Base-by-base conservation (phyloP, 2,113 vertebrate species). In the Dicentrarchus labrax region DNA sequence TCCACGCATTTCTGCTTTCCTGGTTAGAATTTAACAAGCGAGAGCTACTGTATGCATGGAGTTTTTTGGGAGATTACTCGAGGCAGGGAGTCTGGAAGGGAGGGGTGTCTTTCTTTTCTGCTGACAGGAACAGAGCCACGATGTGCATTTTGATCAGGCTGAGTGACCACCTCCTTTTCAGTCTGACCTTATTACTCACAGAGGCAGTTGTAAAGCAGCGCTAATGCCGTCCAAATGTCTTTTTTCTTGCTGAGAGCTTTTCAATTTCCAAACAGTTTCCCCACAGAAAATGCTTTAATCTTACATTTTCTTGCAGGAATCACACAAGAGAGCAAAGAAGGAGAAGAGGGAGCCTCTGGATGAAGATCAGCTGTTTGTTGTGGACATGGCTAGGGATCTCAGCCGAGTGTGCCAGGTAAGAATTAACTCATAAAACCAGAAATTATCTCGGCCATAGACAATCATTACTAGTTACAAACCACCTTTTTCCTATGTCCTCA, bases 331-430 rank as follows among this genome's bases (percentile, higher is more conserved):
- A 38, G 81, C 84, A 3, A 91, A 89, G 48, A 91, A 82, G 77
- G 94, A 94, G 51, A 95, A 94, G 81, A 59, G 41, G 59, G 93
- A 94, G 67, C 83, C 92, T 7, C 86, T 96, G 87, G 94, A 95
- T 30, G 95, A 95, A 62, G 94, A 92, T 69, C 96, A 96, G 86
- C 83, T 94, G 82, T 95, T 96, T 71, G 43, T 96, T 50, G 82
- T 92, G 79, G 93, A 95, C 11, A 85, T 96, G 82, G 94, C 96
- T 39, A 88, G 89, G 85, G 94, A 96, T 64, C 90, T 96, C 41
- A 84, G 82, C 68, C 89, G 96, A 50, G 94, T 95, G 30, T 95
- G 95, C 79, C 95, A 95, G 94, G 95, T 96, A 67, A n/a, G 1
- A 22, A 2, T 21, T 48, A 38, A 21, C 21, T 45, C 24, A n/a